Base-by-base conservation (phyloP, 2,888 invertebrate genomes). In the Anoplius nigerrimus region DNA sequence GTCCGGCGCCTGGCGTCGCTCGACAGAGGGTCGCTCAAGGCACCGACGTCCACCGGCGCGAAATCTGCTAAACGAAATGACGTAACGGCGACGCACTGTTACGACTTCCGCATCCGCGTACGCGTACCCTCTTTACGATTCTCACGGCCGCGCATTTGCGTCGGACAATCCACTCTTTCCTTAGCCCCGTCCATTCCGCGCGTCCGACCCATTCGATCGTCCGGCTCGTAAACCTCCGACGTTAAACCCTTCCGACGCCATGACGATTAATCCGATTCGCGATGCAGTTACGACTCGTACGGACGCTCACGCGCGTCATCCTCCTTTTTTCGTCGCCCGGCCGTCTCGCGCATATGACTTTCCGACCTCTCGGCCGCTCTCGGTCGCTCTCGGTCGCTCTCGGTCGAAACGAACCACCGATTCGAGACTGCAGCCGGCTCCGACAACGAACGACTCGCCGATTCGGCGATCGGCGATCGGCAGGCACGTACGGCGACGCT, bases 241-340 rank as follows among this genome's bases (percentile, higher is more conserved):
- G 63, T 42, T 71, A 57, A 72, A 69, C 27, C 42, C 16, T 15
- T 53, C 18, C 22, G 60, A 64, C 55, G 64, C 22, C 42, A 45
- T 43, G 16, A 4, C 63, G 61, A 70, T 66, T 69, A 70, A 70
- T 64, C 63, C 62, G 52, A 59, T 66, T 63, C 61, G n/a, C 52
- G 24, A n/a, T 57, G 45, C 52, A n/a, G 48, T n/a, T 21, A 52
- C 54, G 53, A 34, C 60, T 24, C 55, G 11, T n/a, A n/a, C 46
- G 22, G 34, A 16, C 8, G 13, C 8, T 48, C 48, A n/a, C 48
- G 48, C 16, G 48, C 18, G 18, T 18, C n/a, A 16, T 13, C 18
- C 48, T 5, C 48, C n/a, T 48, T 42, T 42, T 13, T 42, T 13
- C 13, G 8, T 42, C 16, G 11, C 48, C n/a, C 5, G n/a, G 34